These are phyloP conservation scores for Eidolon helvum DNA, from an alignment of 2,113 vertebrate genomes.

Conservation along the genomic window DNA sequence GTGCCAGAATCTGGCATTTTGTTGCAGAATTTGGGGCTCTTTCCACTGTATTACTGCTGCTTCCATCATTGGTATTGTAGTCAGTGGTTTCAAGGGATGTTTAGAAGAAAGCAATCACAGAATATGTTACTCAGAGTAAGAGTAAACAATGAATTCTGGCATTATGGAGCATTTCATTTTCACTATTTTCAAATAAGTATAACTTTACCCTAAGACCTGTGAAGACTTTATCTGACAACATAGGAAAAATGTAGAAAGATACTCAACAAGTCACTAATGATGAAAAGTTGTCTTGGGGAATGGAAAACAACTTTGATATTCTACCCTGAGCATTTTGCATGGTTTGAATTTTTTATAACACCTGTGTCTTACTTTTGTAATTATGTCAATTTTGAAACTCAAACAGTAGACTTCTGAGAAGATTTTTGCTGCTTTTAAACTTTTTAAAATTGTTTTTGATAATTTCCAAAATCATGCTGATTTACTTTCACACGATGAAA, in stretches of 20 bases:
- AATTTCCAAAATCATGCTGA: neutral
- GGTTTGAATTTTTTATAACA: neutral
- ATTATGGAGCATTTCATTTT: neutral
- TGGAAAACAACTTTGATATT: neutral
- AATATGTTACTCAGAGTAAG: neutral
- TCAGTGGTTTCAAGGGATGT: neutral
- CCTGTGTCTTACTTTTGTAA: neutral
- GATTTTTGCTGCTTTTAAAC: neutral
- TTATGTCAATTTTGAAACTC: constrained; percentile 14
- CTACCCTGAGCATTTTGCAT: neutral
- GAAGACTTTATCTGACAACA: neutral
- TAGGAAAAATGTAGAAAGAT: neutral
- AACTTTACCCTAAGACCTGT: neutral
- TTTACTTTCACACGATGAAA: neutral
- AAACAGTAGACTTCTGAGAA: neutral
- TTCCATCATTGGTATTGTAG: neutral
- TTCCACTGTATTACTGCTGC: neutral
- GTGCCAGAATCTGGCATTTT: neutral
- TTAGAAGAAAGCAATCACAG: neutral
- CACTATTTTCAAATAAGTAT: neutral
- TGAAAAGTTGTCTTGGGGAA: neutral
- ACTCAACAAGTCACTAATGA: neutral
- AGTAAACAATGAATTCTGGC: neutral
- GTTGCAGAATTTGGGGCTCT: neutral
- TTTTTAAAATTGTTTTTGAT: neutral